These are phyloP conservation scores for Aegithalos caudatus DNA, from an alignment of 2,113 vertebrate genomes.

Conservation along the genomic window DNA sequence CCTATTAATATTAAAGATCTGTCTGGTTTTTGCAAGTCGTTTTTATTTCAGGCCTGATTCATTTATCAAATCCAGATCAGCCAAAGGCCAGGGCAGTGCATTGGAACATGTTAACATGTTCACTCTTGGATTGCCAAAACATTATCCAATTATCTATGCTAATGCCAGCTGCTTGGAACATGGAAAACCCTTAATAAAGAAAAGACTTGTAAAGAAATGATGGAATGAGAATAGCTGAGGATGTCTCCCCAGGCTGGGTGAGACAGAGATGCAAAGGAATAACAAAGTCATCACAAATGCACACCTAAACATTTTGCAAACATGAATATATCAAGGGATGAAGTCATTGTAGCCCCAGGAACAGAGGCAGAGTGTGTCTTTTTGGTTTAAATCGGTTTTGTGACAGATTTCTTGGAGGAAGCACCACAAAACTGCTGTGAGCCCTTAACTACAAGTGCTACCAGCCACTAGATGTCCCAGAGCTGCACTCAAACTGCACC, in stretches of 20 bases:
- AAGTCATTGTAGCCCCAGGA: background rate
- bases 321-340: background rate
- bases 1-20: background rate
- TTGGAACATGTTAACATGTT: background rate
- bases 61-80: background rate
- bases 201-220: background rate
- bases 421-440: background rate
- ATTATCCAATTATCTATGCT: background rate
- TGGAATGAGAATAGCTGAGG: background rate
- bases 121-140: background rate
- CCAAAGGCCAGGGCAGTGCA: background rate
- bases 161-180: background rate
- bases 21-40: background rate
- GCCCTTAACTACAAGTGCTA: background rate
- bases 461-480: conserved; percentile 26
- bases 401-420: background rate
- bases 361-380: background rate
- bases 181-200: background rate
- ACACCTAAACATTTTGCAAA: background rate
- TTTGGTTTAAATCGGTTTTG: background rate
- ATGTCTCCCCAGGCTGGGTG: background rate
- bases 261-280: background rate
- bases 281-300: background rate
- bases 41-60: conserved; percentile 2
- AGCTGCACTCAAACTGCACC: background rate